Base-by-base conservation (phyloP, 2,113 vertebrate species). In the Nothobranchius furzeri region DNA sequence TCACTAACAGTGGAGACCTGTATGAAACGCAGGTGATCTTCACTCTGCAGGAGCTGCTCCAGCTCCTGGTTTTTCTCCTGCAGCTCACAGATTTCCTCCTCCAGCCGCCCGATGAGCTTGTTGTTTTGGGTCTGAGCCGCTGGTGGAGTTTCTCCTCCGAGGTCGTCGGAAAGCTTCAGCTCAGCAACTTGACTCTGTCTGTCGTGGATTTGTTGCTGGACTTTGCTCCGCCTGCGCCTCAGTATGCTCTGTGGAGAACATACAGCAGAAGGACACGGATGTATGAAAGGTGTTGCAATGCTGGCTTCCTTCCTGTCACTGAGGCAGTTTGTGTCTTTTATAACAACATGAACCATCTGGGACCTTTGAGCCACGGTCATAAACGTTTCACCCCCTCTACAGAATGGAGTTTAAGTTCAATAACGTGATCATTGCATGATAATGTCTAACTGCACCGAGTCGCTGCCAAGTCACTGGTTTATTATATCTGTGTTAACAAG, bases 201-300 rank as follows among this genome's bases (percentile, higher is more conserved):
- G 9, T 82, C 82, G 43, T 87, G 84, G 63, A 91, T 87, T 49
- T 65, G 83, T 73, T 90, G 87, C 50, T 86, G 81, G 25, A 92
- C 72, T 50, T 87, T 87, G 1, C 17, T n/a, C 40, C 50, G 75
- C 7, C 51, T 89, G 64, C 64, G 59, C 48, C 73, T 85, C 17
- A 92, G 42, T 54, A 70, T 78, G 4, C 60, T 64, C 92, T 93
- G 75, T 24, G 14, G 14, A 30, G 25, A n/a, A 25, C 14, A 30
- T 30, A 30, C 30, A 54, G 11, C 12, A 35, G 24, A 17, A 42
- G 14, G 1, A 12, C 46, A 12, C 37, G 3, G 37, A 6, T 40
- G 37, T 3, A 9, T 43, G 3, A 24, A 13, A 6, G n/a, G 68
- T 47, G 42, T 52, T 60, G 46, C 2, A 43, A 25, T 36, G 30